phyloP scores from a whole-genome alignment of 2,797 vertebrate genomes.

The Brachymystax lenok region DNA sequence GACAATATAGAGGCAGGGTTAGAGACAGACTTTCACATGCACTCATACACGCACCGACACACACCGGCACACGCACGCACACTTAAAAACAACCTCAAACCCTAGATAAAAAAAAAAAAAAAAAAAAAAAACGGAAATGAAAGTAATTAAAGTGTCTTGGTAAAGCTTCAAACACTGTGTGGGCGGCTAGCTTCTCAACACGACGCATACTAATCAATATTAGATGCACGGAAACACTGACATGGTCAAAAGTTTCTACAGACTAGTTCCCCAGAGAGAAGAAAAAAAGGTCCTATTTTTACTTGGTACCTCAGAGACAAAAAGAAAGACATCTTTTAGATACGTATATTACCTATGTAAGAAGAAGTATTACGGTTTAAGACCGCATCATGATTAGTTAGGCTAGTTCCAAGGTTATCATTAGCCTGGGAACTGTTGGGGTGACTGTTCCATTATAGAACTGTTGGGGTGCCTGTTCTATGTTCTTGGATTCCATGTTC shows the following conservation, averaged over 20 bases:
- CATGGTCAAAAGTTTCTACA: conserved; percentile 33
- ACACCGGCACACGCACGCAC: conserved; percentile 11
- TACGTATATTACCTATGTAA: conserved; percentile 9
- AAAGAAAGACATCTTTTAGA: conserved; percentile 18
- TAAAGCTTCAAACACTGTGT: conserved; percentile 55
- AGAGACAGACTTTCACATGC: conserved; percentile 9
- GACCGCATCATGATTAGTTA: conserved; percentile 61
- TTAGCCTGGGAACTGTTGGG: conserved; percentile 10
- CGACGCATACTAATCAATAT: conserved; percentile 38
- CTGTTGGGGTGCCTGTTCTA: too few species aligned
- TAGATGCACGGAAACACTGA: conserved; percentile 39
- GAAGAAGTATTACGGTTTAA: conserved; percentile 44
- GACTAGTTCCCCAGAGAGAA: conserved; percentile 34
- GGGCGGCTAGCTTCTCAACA: conserved; percentile 43
- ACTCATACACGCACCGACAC: conserved; percentile 11
- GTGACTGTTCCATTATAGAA: too few species aligned
- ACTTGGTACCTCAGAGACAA: conserved; percentile 54
- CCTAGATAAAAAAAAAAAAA: background rate
- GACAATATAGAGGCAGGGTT: conserved; percentile 19
- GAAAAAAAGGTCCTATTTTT: conserved; percentile 26
- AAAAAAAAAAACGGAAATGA: conserved; percentile 30
- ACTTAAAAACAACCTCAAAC: conserved; percentile 16
- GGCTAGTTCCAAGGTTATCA: background rate
- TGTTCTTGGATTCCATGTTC: too few species aligned
- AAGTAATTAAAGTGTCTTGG: conserved; percentile 48